Evolutionary conservation across 2,113 vertebrate genomes (phyloP).

Genomic region (Scopus umbretta): DNA sequence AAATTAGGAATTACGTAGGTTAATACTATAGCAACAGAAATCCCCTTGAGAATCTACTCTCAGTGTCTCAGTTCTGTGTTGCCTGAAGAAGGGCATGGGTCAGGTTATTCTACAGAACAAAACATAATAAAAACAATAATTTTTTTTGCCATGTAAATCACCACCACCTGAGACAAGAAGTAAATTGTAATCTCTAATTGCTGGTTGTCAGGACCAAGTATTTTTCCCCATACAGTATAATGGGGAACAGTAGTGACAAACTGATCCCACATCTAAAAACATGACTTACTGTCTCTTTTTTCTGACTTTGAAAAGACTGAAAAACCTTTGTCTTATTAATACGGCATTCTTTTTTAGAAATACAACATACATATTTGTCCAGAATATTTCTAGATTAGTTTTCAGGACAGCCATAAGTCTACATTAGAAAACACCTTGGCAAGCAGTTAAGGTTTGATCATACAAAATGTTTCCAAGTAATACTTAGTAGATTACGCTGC

Average conservation of each 20-base stretch:
- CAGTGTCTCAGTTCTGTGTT: neutral
- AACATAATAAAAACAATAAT: neutral
- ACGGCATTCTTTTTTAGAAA: neutral
- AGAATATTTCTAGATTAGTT: neutral
- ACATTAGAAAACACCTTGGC: neutral
- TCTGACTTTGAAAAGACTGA: slow-evolving; percentile 12
- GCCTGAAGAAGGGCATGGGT: neutral
- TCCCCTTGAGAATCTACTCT: neutral
- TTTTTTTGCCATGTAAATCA: neutral
- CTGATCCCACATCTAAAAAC: neutral
- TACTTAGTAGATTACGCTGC: neutral
- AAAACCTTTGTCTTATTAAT: neutral
- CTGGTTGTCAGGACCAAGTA: slow-evolving; percentile 3
- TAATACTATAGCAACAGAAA: neutral
- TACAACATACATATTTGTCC: neutral
- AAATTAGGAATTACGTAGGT: neutral
- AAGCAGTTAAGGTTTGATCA: neutral
- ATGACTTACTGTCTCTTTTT: neutral
- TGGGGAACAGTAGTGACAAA: neutral
- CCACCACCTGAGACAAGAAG: neutral
- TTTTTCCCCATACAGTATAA: neutral
- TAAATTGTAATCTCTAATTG: neutral
- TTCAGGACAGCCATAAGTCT: neutral
- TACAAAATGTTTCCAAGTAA: neutral
- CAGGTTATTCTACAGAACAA: neutral